These are phyloP conservation scores for Lacanobia wlatinum DNA, from an alignment of 2,888 invertebrate species.

Conservation along the genomic window DNA sequence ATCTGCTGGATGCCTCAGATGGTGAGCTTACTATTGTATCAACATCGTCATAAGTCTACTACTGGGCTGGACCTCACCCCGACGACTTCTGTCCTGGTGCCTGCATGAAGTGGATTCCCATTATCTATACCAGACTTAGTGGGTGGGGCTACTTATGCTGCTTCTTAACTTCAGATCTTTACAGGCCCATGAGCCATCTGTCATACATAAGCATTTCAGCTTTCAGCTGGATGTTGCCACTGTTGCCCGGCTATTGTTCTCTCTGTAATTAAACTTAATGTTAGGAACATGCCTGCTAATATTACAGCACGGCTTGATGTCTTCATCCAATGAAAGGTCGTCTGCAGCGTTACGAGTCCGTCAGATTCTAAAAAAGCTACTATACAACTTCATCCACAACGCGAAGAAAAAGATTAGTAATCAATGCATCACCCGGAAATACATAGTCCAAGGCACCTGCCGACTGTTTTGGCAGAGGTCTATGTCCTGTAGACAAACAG, in stretches of 20 bases:
- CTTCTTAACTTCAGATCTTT: neutral
- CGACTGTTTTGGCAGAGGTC: conserved; percentile 14
- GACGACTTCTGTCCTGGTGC: neutral
- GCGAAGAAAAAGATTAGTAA: conserved; percentile 19
- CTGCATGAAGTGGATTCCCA: neutral
- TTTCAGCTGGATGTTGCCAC: neutral
- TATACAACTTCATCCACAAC: neutral
- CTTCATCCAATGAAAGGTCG: neutral
- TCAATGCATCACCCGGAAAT: conserved; percentile 22
- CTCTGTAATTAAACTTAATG: neutral
- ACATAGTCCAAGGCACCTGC: conserved; percentile 4
- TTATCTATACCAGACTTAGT: neutral
- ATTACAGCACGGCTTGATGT: neutral
- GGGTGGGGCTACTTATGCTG: neutral
- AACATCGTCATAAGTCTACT: neutral
- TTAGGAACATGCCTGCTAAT: neutral
- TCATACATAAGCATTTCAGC: no score
- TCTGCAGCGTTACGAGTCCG: neutral
- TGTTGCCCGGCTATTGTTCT: neutral
- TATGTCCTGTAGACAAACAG: conserved; percentile 21
- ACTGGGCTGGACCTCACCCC: neutral
- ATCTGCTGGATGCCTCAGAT: conserved; percentile 97
- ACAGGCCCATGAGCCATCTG: neutral
- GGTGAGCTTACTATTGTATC: conserved; percentile 88
- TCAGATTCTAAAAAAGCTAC: neutral